These are phyloP conservation scores for Brachionus sp. DNA, from an alignment of 1,140 invertebrate genomes.

Conservation along the genomic window DNA sequence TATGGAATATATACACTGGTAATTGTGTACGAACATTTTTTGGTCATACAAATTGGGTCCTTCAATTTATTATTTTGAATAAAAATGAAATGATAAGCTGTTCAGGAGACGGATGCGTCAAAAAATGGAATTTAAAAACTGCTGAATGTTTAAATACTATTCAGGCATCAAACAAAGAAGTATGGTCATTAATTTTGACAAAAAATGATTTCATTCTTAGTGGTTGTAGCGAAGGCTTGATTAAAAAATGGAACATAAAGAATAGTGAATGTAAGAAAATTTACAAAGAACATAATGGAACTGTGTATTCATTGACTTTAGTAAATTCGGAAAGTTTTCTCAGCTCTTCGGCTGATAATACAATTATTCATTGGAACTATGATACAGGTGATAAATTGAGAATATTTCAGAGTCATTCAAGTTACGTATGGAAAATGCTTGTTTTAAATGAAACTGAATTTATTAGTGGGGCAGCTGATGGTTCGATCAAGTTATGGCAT, in stretches of 20 bases:
- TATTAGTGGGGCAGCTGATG: neutral
- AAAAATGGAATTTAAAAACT: neutral
- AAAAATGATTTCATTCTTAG: neutral
- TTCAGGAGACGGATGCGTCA: neutral
- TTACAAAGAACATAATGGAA: neutral
- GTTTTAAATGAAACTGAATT: neutral
- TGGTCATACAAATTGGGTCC: neutral
- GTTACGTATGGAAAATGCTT: neutral
- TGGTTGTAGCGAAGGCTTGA: neutral
- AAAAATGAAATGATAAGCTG: neutral
- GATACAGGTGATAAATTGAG: neutral
- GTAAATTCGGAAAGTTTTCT: neutral
- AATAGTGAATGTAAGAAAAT: neutral
- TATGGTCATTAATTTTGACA: neutral
- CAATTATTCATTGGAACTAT: neutral
- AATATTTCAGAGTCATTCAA: neutral
- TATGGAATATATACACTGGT: neutral
- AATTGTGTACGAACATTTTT: neutral
- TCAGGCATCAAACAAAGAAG: neutral
- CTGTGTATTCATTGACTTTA: neutral
- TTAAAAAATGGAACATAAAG: neutral
- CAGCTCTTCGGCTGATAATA: neutral
- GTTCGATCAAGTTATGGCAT: neutral
- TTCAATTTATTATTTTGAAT: conserved; percentile 7
- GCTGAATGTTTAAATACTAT: neutral